phyloP scores from a whole-genome alignment of 1,140 invertebrate genomes.

The Drosophila tropicalis region DNA sequence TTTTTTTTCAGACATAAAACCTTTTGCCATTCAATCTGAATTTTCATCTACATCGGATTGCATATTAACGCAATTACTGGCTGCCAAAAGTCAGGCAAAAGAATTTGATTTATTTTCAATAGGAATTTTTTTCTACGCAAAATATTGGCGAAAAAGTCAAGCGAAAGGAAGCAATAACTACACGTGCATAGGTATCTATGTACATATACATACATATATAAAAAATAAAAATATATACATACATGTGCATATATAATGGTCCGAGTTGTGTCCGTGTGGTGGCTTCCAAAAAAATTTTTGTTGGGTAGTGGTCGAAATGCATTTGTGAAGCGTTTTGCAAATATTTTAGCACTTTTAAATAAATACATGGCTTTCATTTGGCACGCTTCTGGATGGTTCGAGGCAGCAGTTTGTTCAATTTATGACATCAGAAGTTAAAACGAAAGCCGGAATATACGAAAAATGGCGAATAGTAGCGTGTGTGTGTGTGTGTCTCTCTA shows the following conservation, averaged over 20 bases:
- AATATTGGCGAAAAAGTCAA: conserved; percentile 18
- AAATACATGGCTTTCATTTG: conserved; percentile 55
- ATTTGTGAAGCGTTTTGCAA: conserved; percentile 72
- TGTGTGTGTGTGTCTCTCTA: not conserved
- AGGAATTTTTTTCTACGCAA: conserved; percentile 23
- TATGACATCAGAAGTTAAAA: conserved; percentile 72
- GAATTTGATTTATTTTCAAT: conserved; percentile 41
- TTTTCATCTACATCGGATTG: not conserved
- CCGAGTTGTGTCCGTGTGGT: not conserved
- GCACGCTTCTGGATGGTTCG: conserved; percentile 18
- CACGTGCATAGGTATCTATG: not conserved
- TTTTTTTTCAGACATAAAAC: conserved; percentile 30
- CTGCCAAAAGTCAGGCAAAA: conserved; percentile 23
- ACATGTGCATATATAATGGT: too few relatives aligned
- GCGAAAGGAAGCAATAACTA: not conserved
- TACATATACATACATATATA: not conserved
- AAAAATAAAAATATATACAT: not conserved
- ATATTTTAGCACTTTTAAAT: conserved; percentile 73
- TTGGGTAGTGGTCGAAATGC: conserved; percentile 36
- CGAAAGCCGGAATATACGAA: conserved; percentile 53
- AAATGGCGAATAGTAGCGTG: conserved; percentile 13
- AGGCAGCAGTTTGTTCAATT: conserved; percentile 65
- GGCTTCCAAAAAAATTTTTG: not conserved
- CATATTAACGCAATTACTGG: conserved; percentile 56
- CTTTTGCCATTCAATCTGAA: not conserved